A percentile compares a stretch with the other conserved stretches of the same genome.
Evolutionary conservation across 2,888 invertebrate genomes (phyloP).

Genomic region (Limnephilus rhombicus): DNA sequence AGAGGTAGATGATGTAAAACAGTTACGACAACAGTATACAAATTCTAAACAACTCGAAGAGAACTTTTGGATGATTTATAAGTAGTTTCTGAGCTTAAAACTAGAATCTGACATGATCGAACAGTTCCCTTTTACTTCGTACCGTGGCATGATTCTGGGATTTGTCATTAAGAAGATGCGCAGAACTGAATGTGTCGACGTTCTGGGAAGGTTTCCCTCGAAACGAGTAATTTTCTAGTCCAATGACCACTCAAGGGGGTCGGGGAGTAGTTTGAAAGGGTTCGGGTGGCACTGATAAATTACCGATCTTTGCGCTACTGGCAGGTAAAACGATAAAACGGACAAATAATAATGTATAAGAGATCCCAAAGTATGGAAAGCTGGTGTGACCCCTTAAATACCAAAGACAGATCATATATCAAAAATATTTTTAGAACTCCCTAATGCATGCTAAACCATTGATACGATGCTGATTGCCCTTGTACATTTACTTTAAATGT

Average conservation of each 20-base stretch:
- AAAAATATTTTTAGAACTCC: too few relatives aligned
- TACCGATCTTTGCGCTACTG: conserved; percentile 80
- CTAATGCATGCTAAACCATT: too few relatives aligned
- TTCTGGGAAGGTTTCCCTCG: conserved; percentile 68
- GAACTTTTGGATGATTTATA: not conserved
- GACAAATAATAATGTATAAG: conserved; percentile 4
- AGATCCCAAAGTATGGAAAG: not conserved
- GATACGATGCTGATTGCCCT: too few relatives aligned
- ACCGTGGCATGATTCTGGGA: not conserved
- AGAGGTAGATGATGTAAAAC: too few relatives aligned
- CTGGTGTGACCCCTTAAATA: not conserved
- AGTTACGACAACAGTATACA: not conserved
- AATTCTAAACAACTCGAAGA: not conserved
- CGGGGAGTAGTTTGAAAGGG: conserved; percentile 48
- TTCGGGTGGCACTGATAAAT: conserved; percentile 77
- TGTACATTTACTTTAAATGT: too few relatives aligned
- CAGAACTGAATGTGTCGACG: not conserved
- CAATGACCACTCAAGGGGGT: conserved; percentile 56
- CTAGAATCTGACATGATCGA: not conserved
- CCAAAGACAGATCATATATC: too few relatives aligned
- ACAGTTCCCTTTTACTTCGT: not conserved
- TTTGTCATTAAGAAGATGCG: not conserved
- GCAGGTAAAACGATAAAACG: conserved; percentile 76
- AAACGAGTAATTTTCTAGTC: conserved; percentile 66
- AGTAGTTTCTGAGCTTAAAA: not conserved